These are phyloP conservation scores for Himalopsyche phryganea DNA, from an alignment of 1,140 invertebrate species.

Conservation along the genomic window DNA sequence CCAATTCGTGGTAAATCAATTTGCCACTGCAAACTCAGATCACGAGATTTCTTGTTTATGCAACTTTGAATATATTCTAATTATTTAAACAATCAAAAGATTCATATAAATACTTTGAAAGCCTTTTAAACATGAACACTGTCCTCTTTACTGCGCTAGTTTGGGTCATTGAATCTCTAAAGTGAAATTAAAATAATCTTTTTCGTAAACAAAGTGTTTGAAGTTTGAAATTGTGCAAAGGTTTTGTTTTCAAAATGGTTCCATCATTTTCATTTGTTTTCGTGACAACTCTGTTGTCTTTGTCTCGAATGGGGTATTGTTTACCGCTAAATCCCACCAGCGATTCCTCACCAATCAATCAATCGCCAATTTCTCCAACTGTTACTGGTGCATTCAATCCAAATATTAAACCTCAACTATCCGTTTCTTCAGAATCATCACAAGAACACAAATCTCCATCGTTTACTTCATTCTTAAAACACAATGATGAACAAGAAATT, in stretches of 20 bases:
- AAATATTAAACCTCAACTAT: neutral
- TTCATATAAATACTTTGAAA: conserved; percentile 22
- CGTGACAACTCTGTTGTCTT: conserved; percentile 5
- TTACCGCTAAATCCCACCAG: too few relatives aligned
- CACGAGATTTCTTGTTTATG: conserved; percentile 21
- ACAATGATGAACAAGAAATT: too few relatives aligned
- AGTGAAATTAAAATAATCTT: too few relatives aligned
- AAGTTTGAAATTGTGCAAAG: neutral
- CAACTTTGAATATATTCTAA: conserved; percentile 11
- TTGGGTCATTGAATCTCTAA: too few relatives aligned
- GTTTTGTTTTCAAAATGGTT: conserved; percentile 9
- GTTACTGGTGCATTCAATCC: too few relatives aligned
- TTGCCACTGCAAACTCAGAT: conserved; percentile 27
- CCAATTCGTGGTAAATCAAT: conserved; percentile 20
- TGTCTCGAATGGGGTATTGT: neutral
- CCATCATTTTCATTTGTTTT: conserved; percentile 3
- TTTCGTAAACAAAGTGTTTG: too few relatives aligned
- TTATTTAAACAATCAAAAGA: conserved; percentile 22
- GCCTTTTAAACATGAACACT: neutral
- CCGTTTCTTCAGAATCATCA: too few relatives aligned
- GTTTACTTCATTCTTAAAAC: too few relatives aligned
- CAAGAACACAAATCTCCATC: too few relatives aligned
- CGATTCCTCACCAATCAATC: neutral
- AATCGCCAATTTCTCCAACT: neutral
- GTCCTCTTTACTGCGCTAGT: neutral